These are phyloP conservation scores for Acrocyrtus sp. DNA, from an alignment of 2,888 invertebrate genomes.

Conservation along the genomic window DNA sequence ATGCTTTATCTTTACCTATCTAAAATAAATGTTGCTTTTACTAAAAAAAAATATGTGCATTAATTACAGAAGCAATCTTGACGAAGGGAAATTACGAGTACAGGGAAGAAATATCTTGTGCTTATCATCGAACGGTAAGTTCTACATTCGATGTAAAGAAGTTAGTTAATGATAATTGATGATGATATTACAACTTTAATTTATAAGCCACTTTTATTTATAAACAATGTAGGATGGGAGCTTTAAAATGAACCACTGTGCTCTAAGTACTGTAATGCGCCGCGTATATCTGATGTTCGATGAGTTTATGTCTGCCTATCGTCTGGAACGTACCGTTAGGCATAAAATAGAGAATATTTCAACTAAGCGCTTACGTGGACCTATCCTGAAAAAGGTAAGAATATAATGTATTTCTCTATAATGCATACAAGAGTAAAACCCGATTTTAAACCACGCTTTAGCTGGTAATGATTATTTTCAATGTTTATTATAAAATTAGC, in stretches of 20 bases:
- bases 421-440: too few species aligned
- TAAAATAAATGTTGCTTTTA: background rate
- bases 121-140: slow-evolving; percentile 53
- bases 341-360: slow-evolving; percentile 43
- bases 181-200: background rate
- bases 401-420: too few species aligned
- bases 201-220: background rate
- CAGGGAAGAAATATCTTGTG: slow-evolving; percentile 57
- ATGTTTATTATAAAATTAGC: too few species aligned
- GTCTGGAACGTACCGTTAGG: slow-evolving; percentile 13
- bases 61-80: slow-evolving; percentile 20
- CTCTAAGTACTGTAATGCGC: slow-evolving; percentile 53
- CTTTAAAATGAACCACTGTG: slow-evolving; percentile 58
- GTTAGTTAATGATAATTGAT: background rate
- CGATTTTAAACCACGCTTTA: background rate
- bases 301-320: slow-evolving; percentile 47
- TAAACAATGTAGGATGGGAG: slow-evolving; percentile 55
- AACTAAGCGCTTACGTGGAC: slow-evolving; percentile 5
- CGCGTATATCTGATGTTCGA: slow-evolving; percentile 55
- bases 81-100: slow-evolving; percentile 54
- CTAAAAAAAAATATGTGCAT: background rate
- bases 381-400: slow-evolving; percentile 23
- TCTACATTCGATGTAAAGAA: slow-evolving; percentile 3
- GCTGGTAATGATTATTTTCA: slow-evolving; percentile 13
- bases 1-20: background rate